Evolutionary conservation across 1,140 invertebrate genomes (phyloP).

Genomic region (Bradysia coprophila): DNA sequence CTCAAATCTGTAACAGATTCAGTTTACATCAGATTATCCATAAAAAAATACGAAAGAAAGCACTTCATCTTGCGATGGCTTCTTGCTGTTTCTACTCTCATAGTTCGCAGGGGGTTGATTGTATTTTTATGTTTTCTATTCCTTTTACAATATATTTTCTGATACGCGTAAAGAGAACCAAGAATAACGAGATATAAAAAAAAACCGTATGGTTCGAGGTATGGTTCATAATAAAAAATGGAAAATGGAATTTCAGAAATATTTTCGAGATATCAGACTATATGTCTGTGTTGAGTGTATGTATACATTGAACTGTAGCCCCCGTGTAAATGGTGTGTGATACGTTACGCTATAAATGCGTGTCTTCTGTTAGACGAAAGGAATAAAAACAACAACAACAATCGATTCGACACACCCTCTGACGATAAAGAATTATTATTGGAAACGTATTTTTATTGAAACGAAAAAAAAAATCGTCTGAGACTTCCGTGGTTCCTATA

Average conservation of each 20-base stretch:
- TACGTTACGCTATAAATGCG: no score
- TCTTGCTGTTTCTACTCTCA: not conserved
- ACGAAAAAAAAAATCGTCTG: not conserved
- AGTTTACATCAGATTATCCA: no score
- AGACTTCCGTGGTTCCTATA: no score
- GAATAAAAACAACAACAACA: no score
- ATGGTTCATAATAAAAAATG: no score
- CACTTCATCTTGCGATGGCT: not conserved
- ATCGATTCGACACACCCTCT: not conserved
- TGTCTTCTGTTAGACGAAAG: no score
- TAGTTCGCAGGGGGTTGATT: not conserved
- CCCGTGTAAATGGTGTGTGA: not conserved
- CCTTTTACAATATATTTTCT: not conserved
- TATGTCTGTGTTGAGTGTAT: no score
- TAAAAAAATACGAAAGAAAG: not conserved
- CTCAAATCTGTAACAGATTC: no score
- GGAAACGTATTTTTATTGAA: not conserved
- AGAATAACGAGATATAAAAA: no score
- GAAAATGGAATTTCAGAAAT: no score
- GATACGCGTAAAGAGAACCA: not conserved
- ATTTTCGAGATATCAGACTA: no score
- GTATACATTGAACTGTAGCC: not conserved
- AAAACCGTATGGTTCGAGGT: no score
- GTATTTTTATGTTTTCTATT: not conserved
- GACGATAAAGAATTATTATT: not conserved